Evolutionary conservation across 1,140 invertebrate species (phyloP).

Genomic region (Battus philenor): DNA sequence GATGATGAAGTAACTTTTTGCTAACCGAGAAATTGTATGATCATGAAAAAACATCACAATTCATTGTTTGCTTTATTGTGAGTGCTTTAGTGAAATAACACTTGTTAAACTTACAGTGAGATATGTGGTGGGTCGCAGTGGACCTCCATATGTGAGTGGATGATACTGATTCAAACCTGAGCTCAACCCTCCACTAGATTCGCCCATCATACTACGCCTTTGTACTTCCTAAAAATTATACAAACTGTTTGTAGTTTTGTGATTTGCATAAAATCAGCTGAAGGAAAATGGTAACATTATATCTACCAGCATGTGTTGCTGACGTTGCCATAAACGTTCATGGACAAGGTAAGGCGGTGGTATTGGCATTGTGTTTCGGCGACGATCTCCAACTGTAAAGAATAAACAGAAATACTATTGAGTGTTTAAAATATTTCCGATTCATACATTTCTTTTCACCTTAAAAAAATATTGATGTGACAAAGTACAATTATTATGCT

Average conservation of each 20-base stretch:
- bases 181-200: slow-evolving; percentile 22
- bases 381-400: slow-evolving; percentile 42
- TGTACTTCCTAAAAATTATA: slow-evolving; percentile 74
- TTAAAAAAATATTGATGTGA: too few species aligned
- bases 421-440: too few species aligned
- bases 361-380: slow-evolving; percentile 37
- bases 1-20: too few species aligned
- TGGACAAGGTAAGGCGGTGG: slow-evolving; percentile 83
- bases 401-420: too few species aligned
- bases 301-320: slow-evolving; percentile 81
- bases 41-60: too few species aligned
- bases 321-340: slow-evolving; percentile 83
- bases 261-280: neutral
- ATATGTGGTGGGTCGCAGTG: slow-evolving; percentile 33
- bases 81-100: too few species aligned
- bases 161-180: neutral
- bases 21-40: too few species aligned
- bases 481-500: too few species aligned
- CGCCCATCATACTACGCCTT: slow-evolving; percentile 76
- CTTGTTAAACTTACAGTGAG: slow-evolving; percentile 35
- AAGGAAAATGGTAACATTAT: neutral
- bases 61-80: too few species aligned
- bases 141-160: slow-evolving; percentile 17
- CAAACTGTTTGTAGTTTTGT: neutral
- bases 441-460: too few species aligned